Evolutionary conservation across 2,888 invertebrate genomes (phyloP).

Genomic region (Achlya flavicornis): DNA sequence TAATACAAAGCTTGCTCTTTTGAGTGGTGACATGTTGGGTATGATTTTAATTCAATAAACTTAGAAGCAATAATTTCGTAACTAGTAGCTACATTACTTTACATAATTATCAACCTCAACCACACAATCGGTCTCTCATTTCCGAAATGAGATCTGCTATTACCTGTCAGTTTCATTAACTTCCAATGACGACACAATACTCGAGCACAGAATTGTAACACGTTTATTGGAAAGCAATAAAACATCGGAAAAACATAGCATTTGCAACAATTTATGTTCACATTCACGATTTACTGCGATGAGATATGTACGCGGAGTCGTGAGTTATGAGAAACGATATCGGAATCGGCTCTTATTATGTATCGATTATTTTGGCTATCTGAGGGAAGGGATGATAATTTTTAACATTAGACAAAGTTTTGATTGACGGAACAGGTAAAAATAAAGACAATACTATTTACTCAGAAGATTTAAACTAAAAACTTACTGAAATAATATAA

Average conservation of each 20-base stretch:
- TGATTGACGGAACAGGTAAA: no score
- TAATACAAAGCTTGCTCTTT: no score
- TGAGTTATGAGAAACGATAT: constrained; percentile 50
- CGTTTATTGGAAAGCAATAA: constrained; percentile 59
- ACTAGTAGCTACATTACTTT: no score
- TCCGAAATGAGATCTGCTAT: neutral
- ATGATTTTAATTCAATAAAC: no score
- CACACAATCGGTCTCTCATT: no score
- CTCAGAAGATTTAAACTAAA: no score
- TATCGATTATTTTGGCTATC: constrained; percentile 17
- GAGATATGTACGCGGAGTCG: constrained; percentile 51
- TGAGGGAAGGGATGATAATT: neutral
- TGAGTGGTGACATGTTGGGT: no score
- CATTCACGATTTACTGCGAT: constrained; percentile 61
- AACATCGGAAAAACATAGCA: constrained; percentile 66
- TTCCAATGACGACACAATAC: constrained; percentile 13
- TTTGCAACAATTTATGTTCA: constrained; percentile 66
- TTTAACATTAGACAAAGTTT: no score
- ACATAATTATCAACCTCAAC: no score
- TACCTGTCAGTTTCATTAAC: neutral
- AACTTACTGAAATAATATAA: no score
- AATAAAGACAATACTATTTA: no score
- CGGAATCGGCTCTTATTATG: constrained; percentile 24
- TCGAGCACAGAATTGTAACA: constrained; percentile 30
- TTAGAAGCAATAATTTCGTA: no score